phyloP scores from a whole-genome alignment of 2,888 invertebrate species.

The Bhutanitis thaidina region DNA sequence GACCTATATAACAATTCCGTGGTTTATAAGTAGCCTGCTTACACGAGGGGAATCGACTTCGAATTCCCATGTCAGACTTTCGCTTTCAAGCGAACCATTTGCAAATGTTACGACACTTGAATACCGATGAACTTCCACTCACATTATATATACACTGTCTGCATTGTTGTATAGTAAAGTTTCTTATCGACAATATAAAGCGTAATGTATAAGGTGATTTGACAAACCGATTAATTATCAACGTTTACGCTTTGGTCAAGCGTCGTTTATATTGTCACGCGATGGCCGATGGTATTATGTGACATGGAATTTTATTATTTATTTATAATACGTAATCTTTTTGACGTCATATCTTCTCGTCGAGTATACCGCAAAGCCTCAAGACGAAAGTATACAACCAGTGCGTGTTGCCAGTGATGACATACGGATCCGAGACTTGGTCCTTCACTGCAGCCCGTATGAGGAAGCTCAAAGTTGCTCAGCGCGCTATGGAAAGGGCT shows the following conservation, averaged over 20 bases:
- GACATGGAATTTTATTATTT: background rate
- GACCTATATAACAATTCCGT: background rate
- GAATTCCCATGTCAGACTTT: constrained; percentile 42
- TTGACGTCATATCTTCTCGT: no score
- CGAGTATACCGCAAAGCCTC: no score
- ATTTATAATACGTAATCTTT: no score
- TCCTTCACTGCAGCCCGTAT: no score
- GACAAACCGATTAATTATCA: background rate
- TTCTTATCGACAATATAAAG: background rate
- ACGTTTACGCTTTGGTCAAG: background rate
- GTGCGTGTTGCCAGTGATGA: no score
- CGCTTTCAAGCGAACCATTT: constrained; percentile 38
- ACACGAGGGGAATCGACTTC: constrained; percentile 37
- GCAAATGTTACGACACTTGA: constrained; percentile 35
- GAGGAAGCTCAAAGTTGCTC: no score
- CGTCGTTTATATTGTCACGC: background rate
- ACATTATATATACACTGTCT: constrained; percentile 29
- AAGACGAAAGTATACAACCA: no score
- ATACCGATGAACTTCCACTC: constrained; percentile 23
- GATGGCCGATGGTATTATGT: background rate
- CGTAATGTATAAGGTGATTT: background rate
- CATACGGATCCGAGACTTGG: no score
- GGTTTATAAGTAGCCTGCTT: constrained; percentile 43
- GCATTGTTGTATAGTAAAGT: background rate
- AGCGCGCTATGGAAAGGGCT: no score